Evolutionary conservation across 2,113 vertebrate species (phyloP), one percentile per base, ranked within the genome.

Genomic region (Zapornia atra): DNA sequence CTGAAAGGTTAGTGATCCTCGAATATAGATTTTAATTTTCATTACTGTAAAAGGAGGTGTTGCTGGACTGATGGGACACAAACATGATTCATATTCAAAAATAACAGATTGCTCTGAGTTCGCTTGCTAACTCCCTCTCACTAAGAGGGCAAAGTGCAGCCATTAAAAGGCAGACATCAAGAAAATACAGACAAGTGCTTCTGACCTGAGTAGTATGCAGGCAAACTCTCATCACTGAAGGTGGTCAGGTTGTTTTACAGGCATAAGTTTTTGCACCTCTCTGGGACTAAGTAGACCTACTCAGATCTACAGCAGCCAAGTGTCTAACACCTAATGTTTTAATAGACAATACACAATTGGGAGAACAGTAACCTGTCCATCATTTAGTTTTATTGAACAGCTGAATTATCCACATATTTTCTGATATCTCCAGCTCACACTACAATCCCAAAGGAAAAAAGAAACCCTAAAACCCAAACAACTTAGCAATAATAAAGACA

Each of bases 41-140:
- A 64, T 96, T 93, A 86, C 18, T 88, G 51, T 84, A 70, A 86
- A 92, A 96, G 72, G 31, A 95, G 78, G 8, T 33, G 25, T 78
- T 96, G 15, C 33, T 90, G 69, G 48, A 75, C 59, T 73, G n/a
- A 53, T 88, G 92, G 51, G 75, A 78, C 48, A 92, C 50, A 93
- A 96, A 92, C 53, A 81, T 84, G 76, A 94, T 93, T 95, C 60
- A 75, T 78, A 94, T 82, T 92, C 4, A 86, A 93, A 94, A 90
- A 80, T 81, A 93, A 60, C 83, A n/a, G 44, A 81, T 81, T 75
- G 10, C 60, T 93, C 82, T 60, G 68, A 81, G 38, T 75, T 92
- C 57, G 44, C 29, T 86, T 92, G 56, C 44, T 84, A 90, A 86
- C 11, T 93, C 68, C 34, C 46, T 81, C 68, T 78, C 60, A 51